A percentile compares a stretch with the other conserved stretches of the same genome.
Conservation (phyloP, 2,113 vertebrate genomes). For the Ictidomys tridecemlineatus region DNA sequence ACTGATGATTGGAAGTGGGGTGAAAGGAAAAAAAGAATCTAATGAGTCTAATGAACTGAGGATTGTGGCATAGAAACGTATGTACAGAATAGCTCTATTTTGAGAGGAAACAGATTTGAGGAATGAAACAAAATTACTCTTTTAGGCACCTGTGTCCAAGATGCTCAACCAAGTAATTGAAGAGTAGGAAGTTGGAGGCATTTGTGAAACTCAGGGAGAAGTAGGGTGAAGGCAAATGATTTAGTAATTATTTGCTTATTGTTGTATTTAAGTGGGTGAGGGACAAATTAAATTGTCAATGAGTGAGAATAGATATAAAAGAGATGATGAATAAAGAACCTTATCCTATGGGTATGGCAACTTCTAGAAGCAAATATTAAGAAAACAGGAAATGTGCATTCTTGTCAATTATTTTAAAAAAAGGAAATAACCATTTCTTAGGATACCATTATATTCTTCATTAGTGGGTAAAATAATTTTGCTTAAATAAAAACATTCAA, state of each 20-base stretch:
- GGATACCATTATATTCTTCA: background rate
- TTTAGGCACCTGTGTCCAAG: background rate
- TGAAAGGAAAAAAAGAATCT: background rate
- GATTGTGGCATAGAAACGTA: background rate
- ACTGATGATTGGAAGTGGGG: background rate
- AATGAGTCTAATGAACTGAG: background rate
- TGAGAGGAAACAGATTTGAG: background rate
- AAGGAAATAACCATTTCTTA: slow-evolving; percentile 2
- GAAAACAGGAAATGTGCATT: background rate
- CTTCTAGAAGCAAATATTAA: background rate
- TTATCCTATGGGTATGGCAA: background rate
- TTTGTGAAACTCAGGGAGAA: background rate
- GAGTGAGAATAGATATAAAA: background rate
- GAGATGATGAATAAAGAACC: background rate
- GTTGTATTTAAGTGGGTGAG: background rate
- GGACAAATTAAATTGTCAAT: background rate
- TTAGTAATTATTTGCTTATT: background rate
- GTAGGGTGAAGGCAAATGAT: background rate
- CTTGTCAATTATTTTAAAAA: no score
- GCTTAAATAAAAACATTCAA: slow-evolving; percentile 41
- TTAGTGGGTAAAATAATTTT: background rate
- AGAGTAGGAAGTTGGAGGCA: background rate
- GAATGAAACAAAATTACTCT: background rate
- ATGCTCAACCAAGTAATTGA: background rate
- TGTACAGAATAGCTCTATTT: background rate